Evolutionary conservation across 2,888 invertebrate species (phyloP), one percentile per base, ranked within the genome.

Genomic region (Steromphala cineraria): DNA sequence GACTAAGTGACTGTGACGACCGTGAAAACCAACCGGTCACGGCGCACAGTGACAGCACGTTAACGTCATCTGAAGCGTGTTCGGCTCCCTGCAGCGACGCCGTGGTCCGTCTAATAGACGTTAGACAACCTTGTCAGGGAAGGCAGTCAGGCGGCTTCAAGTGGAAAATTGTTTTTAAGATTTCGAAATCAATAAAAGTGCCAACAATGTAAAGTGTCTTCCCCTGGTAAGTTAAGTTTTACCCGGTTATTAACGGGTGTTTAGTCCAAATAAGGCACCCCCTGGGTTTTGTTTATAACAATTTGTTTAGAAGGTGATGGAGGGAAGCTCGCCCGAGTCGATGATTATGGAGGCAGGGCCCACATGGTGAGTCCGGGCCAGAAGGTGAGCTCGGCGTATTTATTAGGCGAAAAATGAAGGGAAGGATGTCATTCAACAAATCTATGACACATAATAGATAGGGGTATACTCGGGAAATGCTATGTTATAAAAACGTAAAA

Each of bases 111-210:
- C 24, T 28, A 62, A 28, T 28, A 62, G 28, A 62, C 28, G 62
- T 62, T 62, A 62, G 62, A 24, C 24, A 62, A 24, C 62, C 62
- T n/a, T 62, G 62, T 62, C 62, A 62, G 21, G 28, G 3, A 28
- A 13, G 62, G 15, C 17, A 24, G 28, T 62, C 62, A 62, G 13
- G 62, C 62, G 62, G 28, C 28, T 15, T 28, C 62, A 62, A 62
- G 62, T 62, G 62, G 24, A 62, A 62, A 62, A 62, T 62, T 62
- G 62, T 62, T 62, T 62, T 62, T 28, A 62, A 62, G 62, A 62
- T 62, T 62, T 62, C 28, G 28, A 62, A 62, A 62, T 62, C 62
- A 62, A 62, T 62, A 62, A 62, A 62, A 62, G 62, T 62, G 62
- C 24, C 62, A 62, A 62, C 62, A 62, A 62, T 62, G 62, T 15